Percentiles rank a stretch among this genome's conserved stretches.
Conservation (phyloP, 2,797 vertebrate species). For the Poeciliopsis presidionis region DNA sequence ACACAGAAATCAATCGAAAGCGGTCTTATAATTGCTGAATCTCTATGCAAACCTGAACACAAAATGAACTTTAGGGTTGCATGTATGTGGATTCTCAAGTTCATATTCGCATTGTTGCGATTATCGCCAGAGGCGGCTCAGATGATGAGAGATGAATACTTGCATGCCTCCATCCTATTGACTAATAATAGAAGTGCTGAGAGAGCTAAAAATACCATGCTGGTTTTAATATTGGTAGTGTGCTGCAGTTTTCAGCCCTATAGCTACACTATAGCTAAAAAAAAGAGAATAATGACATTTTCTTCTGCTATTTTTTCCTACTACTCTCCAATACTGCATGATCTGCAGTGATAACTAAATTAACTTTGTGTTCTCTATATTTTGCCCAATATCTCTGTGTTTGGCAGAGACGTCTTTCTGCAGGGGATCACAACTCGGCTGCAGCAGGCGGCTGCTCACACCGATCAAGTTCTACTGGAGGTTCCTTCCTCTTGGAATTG, state of each 20-base stretch:
- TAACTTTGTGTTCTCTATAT: too few species aligned
- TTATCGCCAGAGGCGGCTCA: conserved; percentile 37
- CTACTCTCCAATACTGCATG: not conserved
- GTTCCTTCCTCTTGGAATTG: not conserved
- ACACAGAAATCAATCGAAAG: conserved; percentile 9
- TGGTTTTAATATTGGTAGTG: conserved; percentile 50
- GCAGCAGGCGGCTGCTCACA: not conserved
- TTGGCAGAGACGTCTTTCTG: too few species aligned
- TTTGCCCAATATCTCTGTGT: too few species aligned
- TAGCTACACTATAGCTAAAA: conserved; percentile 31
- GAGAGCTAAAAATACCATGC: conserved; percentile 67
- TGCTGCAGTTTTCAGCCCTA: conserved; percentile 36
- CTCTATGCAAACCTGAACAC: conserved; percentile 18
- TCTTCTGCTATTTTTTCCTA: too few species aligned
- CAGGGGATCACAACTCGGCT: not conserved
- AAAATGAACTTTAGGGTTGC: conserved; percentile 16
- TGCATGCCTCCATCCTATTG: conserved; percentile 54
- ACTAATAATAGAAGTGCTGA: conserved; percentile 63
- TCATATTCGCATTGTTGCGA: conserved; percentile 17
- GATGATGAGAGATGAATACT: conserved; percentile 63
- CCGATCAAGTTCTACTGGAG: not conserved
- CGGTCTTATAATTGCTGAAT: conserved; percentile 8
- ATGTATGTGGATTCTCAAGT: not conserved
- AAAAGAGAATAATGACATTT: not conserved
- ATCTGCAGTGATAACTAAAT: not conserved